phyloP scores from a whole-genome alignment of 2,113 vertebrate species.

The Tiliqua scincoides region DNA sequence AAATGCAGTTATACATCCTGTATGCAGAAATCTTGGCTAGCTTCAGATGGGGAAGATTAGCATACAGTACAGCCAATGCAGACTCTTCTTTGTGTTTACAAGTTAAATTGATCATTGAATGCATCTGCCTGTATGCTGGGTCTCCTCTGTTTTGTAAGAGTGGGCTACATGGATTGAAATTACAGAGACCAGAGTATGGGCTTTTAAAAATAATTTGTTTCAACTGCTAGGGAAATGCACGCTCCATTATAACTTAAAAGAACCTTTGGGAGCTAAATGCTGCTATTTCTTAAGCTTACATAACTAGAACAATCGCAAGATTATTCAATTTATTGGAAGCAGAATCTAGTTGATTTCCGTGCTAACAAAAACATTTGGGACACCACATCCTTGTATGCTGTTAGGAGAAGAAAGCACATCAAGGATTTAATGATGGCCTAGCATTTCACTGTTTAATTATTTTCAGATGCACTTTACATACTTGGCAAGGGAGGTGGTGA shows the following conservation, averaged over 20 bases:
- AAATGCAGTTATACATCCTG: slow-evolving; percentile 3
- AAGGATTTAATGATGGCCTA: slow-evolving; percentile 18
- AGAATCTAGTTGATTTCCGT: background rate
- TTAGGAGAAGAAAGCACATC: background rate
- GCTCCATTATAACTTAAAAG: background rate
- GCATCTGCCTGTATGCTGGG: background rate
- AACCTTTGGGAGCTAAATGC: background rate
- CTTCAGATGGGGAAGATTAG: slow-evolving; percentile 2
- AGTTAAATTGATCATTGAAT: background rate
- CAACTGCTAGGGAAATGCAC: background rate
- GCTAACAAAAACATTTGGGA: slow-evolving; percentile 23
- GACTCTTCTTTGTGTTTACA: background rate
- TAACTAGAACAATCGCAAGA: background rate
- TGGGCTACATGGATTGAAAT: background rate
- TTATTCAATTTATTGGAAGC: background rate
- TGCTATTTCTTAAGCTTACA: background rate
- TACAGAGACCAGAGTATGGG: background rate
- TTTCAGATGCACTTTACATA: slow-evolving; percentile 48
- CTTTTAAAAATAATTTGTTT: background rate
- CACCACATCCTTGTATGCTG: slow-evolving; percentile 26
- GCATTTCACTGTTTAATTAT: slow-evolving; percentile 38
- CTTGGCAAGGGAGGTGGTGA: slow-evolving; percentile 44
- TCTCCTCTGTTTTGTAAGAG: background rate
- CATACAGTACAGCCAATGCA: background rate
- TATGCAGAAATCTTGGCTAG: background rate